Base-by-base conservation (phyloP, 2,888 invertebrate genomes). In the Tipula vernalis region DNA sequence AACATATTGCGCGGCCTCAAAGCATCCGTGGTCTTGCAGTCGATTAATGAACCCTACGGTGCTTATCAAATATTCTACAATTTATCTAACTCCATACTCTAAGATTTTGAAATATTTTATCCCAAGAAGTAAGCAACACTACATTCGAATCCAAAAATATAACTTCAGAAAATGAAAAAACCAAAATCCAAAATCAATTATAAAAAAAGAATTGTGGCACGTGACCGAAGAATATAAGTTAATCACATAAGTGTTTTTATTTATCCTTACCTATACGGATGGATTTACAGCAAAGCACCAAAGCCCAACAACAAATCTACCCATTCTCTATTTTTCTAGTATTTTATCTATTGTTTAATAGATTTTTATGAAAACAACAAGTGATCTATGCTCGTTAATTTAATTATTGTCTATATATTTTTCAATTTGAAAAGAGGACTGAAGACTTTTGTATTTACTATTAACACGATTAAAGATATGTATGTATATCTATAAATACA, bases 241-340 rank as follows among this genome's bases (percentile, higher is more conserved):
- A 88, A 88, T 88, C 88, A 88, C 87, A 87, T 87, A 88, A 88
- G 88, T 88, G 88, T 88, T 88, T 87, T 71, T 71, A 71, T 71
- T 71, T 71, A 71, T 28, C 18, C 28, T 10, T 71, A 71, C 71
- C 71, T 71, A 28, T 10, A 71, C 28, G 10, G 28, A 71, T 71
- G 28, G 18, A 28, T 71, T 15, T 28, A 71, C 28, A 28, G 10
- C 51, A 57, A 28, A 5, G 10, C 18, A 57, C 18, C 18, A 57
- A 57, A 57, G 2, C 8, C 71, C 71, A 71, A 71, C 71, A 71
- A 71, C 28, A 71, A 71, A 71, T n/a, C 51, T 10, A 18, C 57
- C 15, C 4, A 28, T 28, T 71, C 28, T 28, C 2, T 71, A 71
- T 18, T 28, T 10, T 71, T 71, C 28, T 28, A 51, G 4, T n/a